phyloP scores from a whole-genome alignment of 2,113 vertebrate genomes.

The Cynoglossus semilaevis region DNA sequence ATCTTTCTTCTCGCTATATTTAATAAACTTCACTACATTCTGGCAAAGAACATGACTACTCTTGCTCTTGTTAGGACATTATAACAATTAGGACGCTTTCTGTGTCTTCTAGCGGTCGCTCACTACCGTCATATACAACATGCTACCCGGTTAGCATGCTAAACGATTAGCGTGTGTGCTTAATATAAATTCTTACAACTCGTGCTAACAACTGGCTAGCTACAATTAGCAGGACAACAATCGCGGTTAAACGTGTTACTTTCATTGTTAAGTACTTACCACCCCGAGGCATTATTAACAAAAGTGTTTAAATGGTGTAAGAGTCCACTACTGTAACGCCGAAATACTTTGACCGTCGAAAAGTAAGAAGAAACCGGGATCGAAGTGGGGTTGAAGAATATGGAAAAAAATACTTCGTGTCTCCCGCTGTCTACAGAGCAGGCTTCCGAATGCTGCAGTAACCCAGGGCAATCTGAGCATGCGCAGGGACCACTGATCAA shows the following conservation, averaged over 20 bases:
- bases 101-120: background rate
- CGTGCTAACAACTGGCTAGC: conserved; percentile 40
- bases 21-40: background rate
- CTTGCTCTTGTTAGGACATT: background rate
- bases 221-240: conserved; percentile 1
- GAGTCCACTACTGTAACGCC: background rate
- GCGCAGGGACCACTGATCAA: no score
- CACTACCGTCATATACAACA: background rate
- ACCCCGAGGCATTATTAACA: conserved; percentile 73
- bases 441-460: no score
- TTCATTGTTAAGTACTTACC: conserved; percentile 61
- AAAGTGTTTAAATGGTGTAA: background rate
- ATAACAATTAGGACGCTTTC: background rate
- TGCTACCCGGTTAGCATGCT: conserved; percentile 57
- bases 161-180: conserved; percentile 51
- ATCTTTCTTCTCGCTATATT: no score
- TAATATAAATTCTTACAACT: background rate
- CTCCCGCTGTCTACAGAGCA: no score
- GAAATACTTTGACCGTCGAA: background rate
- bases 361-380: background rate
- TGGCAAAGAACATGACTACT: background rate
- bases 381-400: conserved; percentile 29
- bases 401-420: conserved; percentile 23
- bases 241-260: background rate
- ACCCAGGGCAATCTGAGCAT: no score